Percentiles rank a stretch among this genome's conserved stretches.
phyloP scores from a whole-genome alignment of 2,888 invertebrate genomes.

The Cerastis rubricosa region DNA sequence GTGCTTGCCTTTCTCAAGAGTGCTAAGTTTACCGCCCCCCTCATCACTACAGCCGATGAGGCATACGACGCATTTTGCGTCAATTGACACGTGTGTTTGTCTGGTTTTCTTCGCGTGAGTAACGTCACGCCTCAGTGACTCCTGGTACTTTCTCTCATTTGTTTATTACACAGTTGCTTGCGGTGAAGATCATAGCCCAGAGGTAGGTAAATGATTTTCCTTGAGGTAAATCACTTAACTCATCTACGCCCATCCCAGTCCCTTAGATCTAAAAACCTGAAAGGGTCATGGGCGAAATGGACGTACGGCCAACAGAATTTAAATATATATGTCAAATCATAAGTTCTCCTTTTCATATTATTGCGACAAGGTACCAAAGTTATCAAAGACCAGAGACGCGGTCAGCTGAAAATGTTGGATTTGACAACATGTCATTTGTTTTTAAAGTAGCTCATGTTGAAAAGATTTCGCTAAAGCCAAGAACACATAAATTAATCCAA shows the following conservation, averaged over 20 bases:
- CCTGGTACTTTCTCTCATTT: not conserved
- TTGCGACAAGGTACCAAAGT: not conserved
- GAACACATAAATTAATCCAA: no score
- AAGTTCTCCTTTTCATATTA: not conserved
- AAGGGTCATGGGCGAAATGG: not conserved
- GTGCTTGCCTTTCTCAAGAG: not conserved
- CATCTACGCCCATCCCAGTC: not conserved
- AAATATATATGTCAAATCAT: not conserved
- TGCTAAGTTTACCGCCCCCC: not conserved
- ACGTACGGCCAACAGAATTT: not conserved
- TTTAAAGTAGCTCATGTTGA: no score
- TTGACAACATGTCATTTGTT: no score
- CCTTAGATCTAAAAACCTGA: not conserved
- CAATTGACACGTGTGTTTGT: not conserved
- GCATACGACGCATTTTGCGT: not conserved
- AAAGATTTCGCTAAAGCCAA: no score
- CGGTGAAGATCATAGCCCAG: not conserved
- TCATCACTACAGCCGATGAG: not conserved
- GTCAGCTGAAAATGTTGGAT: no score
- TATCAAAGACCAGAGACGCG: no score
- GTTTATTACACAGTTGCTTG: not conserved
- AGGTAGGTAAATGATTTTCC: not conserved
- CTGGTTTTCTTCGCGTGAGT: not conserved
- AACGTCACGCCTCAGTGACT: not conserved
- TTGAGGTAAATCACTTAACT: not conserved